Base-by-base conservation (phyloP, 2,888 invertebrate species). In the Thyatira batis region DNA sequence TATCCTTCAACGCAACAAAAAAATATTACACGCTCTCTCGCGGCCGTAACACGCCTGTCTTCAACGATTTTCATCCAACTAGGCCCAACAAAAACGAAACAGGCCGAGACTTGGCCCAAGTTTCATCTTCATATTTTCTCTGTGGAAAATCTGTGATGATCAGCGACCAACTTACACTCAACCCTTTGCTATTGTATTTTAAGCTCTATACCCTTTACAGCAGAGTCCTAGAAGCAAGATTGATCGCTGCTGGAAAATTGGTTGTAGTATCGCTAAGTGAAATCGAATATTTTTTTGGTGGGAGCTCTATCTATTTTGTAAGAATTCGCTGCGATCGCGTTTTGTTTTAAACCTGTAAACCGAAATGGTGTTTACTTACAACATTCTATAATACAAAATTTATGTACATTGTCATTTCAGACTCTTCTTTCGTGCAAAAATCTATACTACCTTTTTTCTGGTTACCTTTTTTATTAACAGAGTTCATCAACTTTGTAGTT, bases 71-170 rank as follows among this genome's bases (percentile, higher is more conserved):
- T 48, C 61, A 53, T 60, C 67, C 63, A 65, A 64, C 65, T 57
- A 54, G 59, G 58, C 62, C 61, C 63, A 58, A 61, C 72, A 75
- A 78, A 79, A 79, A 76, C 71, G 63, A 69, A 73, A 73, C 71
- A 71, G 64, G 65, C 52, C 50, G 39, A 58, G 57, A 51, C 65
- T 39, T 39, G 52, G 67, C 67, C 71, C 75, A 77, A 77, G 63
- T 78, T 76, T 66, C 73, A 77, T 78, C 78, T 73, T 72, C 75
- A 78, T 79, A 79, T 79, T 79, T 78, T 75, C 64, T 63, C 62
- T 49, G 27, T 50, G 57, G 6, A 54, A 71, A 76, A 76, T 75
- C 71, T 70, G 70, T 63, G 62, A 65, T 70, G 71, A 73, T 65
- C 58, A 55, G 45, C 20, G 17, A 51, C 71, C 65, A 73, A 17